Evolutionary conservation across 2,888 invertebrate species (phyloP).

Genomic region (Masnerella sp.): DNA sequence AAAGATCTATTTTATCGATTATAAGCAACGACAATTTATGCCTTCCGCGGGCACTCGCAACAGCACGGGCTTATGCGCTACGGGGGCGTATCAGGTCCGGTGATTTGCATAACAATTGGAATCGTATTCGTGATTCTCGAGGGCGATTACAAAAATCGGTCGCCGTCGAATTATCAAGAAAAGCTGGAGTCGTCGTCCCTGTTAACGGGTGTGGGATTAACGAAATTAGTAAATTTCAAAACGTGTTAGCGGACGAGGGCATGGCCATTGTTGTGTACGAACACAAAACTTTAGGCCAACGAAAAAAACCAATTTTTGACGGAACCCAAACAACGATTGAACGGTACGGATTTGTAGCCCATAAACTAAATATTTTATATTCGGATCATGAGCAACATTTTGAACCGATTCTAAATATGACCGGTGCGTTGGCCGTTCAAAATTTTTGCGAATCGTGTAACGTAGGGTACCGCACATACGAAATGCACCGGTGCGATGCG

Average conservation of each 20-base stretch:
- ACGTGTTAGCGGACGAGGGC: not conserved
- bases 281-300: not conserved
- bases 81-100: not conserved
- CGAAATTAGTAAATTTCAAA: not conserved
- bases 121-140: not conserved
- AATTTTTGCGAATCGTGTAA: not conserved
- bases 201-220: too few relatives aligned
- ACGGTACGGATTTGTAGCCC: not conserved
- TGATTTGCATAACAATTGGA: not conserved
- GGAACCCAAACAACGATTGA: not conserved
- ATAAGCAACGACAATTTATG: constrained; percentile 2
- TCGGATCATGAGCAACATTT: constrained; percentile 1
- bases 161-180: too few relatives aligned
- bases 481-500: not conserved
- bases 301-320: not conserved
- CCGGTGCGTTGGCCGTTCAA: not conserved
- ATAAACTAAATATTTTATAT: constrained; percentile 9
- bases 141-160: too few relatives aligned
- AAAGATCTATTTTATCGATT: constrained; percentile 3
- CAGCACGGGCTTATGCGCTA: not conserved
- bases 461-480: not conserved
- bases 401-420: not conserved
- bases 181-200: too few relatives aligned
- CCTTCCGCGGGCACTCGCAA: not conserved
- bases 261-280: not conserved